Evolutionary conservation across 2,113 vertebrate species (phyloP), one percentile per base, ranked within the genome.

Genomic region (Microtus montanus): DNA sequence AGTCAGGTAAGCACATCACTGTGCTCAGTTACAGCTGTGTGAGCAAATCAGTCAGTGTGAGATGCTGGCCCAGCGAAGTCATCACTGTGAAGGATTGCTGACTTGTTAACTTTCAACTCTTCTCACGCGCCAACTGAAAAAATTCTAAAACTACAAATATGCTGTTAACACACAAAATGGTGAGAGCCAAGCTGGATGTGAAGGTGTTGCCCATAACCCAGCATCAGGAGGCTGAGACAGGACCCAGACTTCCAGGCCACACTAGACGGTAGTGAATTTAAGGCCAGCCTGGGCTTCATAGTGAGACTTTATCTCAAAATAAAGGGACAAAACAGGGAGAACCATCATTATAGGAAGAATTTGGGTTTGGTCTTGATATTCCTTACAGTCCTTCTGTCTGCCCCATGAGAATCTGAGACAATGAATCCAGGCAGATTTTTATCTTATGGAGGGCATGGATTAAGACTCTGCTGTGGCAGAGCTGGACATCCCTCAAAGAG

Each of bases 41-140:
- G 44, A 30, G 73, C 44, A 83, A 78, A 77, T 2, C 54, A 87
- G 49, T 47, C 52, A 83, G 8, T 33, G 22, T 17, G 54, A 79
- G 54, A 30, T 54, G 47, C 73, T 78, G 7, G 1, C 2, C 47
- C 24, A 52, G 3, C 35, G 54, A 78, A 80, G 68, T 24, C 33
- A 78, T 75, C 26, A 13, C 73, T 95, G 79, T 28, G 47, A 78
- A 92, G 41, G 77, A 64, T 4, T 41, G 11, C 41, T 80, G 58
- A 93, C 88, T 35, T 90, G 24, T 24, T 90, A 85, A 88, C 87
- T 96, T 87, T 87, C n/a, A 47, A 6, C 80, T 75, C 79, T 66
- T 93, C 89, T 49, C 79, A 73, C 14, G 19, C 75, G 38, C 82
- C 75, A 75, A 94, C 11, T 17, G 5, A 61, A 90, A 91, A 44